Percentiles rank a stretch among this genome's conserved stretches.
phyloP scores from a whole-genome alignment of 1,140 invertebrate species.

The Drosophila cardini region DNA sequence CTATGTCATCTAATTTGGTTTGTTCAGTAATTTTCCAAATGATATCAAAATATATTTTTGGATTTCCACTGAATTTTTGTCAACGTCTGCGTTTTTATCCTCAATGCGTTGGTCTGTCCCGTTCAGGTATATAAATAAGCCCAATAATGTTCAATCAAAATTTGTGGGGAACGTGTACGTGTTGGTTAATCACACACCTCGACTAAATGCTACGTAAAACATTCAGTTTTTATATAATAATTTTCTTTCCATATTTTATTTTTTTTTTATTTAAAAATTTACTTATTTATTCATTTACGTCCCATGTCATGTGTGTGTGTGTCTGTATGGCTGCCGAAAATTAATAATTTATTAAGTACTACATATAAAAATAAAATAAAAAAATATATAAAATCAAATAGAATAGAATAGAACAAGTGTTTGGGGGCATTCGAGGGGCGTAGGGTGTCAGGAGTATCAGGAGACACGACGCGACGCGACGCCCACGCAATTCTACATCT shows the following conservation, averaged over 20 bases:
- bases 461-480: conserved; percentile 11
- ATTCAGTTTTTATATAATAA: conserved; percentile 61
- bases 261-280: not conserved
- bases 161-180: conserved; percentile 24
- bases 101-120: conserved; percentile 24
- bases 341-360: conserved; percentile 81
- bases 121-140: conserved; percentile 34
- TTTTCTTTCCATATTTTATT: conserved; percentile 37
- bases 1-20: conserved; percentile 31
- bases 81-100: not conserved
- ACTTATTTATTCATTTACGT: conserved; percentile 58
- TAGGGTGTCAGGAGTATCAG: conserved; percentile 20
- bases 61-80: conserved; percentile 23
- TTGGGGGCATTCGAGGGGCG: not conserved
- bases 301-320: conserved; percentile 69
- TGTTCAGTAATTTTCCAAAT: conserved; percentile 32
- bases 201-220: conserved; percentile 40
- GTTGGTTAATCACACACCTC: conserved; percentile 27
- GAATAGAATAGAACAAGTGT: conserved; percentile 31
- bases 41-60: conserved; percentile 50
- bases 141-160: conserved; percentile 54
- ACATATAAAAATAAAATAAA: conserved; percentile 41
- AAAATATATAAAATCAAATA: conserved; percentile 31
- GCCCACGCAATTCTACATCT: conserved; percentile 43
- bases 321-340: conserved; percentile 57